Percentiles rank a stretch among this genome's conserved stretches.
These are phyloP conservation scores for Calephelis nemesis DNA, from an alignment of 1,140 invertebrate species.

Conservation along the genomic window DNA sequence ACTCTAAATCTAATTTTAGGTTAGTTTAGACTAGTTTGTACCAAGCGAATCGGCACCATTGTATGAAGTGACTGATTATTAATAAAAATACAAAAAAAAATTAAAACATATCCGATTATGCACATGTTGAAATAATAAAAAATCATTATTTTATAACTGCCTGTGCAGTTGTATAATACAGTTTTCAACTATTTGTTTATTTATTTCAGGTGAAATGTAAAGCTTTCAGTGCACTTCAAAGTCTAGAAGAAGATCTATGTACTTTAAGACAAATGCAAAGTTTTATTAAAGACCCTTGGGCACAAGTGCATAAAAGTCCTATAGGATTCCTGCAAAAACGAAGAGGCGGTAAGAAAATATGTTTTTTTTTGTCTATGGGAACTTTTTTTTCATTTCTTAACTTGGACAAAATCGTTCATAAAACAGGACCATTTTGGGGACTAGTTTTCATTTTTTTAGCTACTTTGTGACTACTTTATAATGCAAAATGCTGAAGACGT, in stretches of 20 bases:
- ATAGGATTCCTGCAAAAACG: conserved; percentile 90
- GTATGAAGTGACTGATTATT: too few relatives aligned
- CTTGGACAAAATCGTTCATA: too few relatives aligned
- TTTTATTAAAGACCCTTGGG: conserved; percentile 91
- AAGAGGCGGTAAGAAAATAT: conserved; percentile 81
- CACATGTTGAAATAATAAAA: background rate
- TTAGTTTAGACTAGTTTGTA: too few relatives aligned
- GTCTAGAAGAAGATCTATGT: conserved; percentile 94
- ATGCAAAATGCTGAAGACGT: too few relatives aligned
- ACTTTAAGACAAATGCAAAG: conserved; percentile 87
- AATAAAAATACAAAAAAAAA: background rate
- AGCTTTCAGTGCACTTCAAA: conserved; percentile 94
- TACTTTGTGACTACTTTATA: too few relatives aligned
- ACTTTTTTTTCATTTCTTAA: background rate
- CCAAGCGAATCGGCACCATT: too few relatives aligned
- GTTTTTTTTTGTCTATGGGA: background rate
- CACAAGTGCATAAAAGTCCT: conserved; percentile 93
- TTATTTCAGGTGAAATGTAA: conserved; percentile 87
- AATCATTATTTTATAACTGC: background rate
- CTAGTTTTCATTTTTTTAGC: too few relatives aligned
- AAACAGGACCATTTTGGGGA: too few relatives aligned
- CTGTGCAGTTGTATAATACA: too few relatives aligned
- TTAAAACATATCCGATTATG: too few relatives aligned
- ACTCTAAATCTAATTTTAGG: too few relatives aligned
- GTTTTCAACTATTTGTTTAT: background rate